A percentile compares a stretch with the other conserved stretches of the same genome.
phyloP scores from a whole-genome alignment of 2,797 vertebrate species.

The Aeoliscus strigatus region DNA sequence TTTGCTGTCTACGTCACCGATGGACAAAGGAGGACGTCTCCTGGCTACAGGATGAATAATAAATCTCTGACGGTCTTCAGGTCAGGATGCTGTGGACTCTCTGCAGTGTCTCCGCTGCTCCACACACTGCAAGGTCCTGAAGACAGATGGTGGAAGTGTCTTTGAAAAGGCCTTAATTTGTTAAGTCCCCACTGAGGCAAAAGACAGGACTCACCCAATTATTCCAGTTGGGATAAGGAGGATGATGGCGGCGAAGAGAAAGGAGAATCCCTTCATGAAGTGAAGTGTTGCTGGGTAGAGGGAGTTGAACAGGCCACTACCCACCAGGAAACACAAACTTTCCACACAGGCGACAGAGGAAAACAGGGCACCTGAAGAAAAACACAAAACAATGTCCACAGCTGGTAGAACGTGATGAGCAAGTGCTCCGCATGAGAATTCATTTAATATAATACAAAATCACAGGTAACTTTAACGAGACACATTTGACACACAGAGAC shows the following conservation, averaged over 20 bases:
- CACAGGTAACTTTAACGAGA: no score
- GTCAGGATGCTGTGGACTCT: slow-evolving; percentile 39
- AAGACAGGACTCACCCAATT: slow-evolving; percentile 82
- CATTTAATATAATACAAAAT: no score
- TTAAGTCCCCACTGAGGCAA: not conserved
- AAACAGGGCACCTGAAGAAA: slow-evolving; percentile 84
- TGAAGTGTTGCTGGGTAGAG: slow-evolving; percentile 85
- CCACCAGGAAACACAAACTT: slow-evolving; percentile 78
- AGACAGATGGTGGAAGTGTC: slow-evolving; percentile 17
- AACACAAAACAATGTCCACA: slow-evolving; percentile 2
- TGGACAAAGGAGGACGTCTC: not conserved
- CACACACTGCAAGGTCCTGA: slow-evolving; percentile 61
- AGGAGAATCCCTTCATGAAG: slow-evolving; percentile 92
- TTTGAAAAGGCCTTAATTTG: not conserved
- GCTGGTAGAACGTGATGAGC: no score
- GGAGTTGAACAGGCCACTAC: slow-evolving; percentile 84
- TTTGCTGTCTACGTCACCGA: not conserved
- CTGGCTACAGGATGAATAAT: slow-evolving; percentile 2
- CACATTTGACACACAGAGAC: no score
- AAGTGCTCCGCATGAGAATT: no score
- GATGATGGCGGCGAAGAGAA: slow-evolving; percentile 83
- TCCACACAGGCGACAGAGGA: slow-evolving; percentile 88
- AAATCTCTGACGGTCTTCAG: slow-evolving; percentile 10
- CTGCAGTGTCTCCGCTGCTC: slow-evolving; percentile 50
- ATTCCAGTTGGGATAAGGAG: slow-evolving; percentile 84